Conservation (phyloP, 23 tunicate species). For the Styela plicata region DNA sequence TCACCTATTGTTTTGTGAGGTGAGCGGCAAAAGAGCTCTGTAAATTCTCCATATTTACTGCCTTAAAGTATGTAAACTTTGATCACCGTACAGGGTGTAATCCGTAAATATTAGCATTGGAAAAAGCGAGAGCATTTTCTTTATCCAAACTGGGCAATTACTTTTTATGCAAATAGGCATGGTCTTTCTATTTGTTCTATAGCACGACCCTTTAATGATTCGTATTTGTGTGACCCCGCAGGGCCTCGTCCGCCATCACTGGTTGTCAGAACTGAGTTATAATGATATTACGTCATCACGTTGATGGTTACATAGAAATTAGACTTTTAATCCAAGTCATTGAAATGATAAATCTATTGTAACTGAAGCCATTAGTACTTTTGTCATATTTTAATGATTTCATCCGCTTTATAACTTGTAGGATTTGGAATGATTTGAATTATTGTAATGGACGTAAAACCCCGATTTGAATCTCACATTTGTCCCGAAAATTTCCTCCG, state of each 20-base stretch:
- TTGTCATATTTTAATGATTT: background rate
- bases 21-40: background rate
- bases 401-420: background rate
- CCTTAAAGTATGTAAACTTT: background rate
- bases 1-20: background rate
- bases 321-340: background rate
- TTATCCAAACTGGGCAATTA: background rate
- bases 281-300: background rate
- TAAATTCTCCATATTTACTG: background rate
- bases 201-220: no score
- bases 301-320: background rate
- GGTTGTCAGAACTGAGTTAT: background rate
- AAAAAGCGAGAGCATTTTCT: background rate
- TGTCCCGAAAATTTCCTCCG: no score
- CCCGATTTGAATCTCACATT: no score
- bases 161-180: background rate
- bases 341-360: background rate
- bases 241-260: background rate
- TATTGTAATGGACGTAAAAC: no score
- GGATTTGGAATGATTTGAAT: no score
- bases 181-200: background rate
- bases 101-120: background rate
- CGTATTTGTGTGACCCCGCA: background rate
- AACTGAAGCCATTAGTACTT: background rate
- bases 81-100: background rate